Percentiles rank a stretch among this genome's conserved stretches.
Evolutionary conservation across 2,113 vertebrate genomes (phyloP).

Genomic region (Pseudois nayaur): DNA sequence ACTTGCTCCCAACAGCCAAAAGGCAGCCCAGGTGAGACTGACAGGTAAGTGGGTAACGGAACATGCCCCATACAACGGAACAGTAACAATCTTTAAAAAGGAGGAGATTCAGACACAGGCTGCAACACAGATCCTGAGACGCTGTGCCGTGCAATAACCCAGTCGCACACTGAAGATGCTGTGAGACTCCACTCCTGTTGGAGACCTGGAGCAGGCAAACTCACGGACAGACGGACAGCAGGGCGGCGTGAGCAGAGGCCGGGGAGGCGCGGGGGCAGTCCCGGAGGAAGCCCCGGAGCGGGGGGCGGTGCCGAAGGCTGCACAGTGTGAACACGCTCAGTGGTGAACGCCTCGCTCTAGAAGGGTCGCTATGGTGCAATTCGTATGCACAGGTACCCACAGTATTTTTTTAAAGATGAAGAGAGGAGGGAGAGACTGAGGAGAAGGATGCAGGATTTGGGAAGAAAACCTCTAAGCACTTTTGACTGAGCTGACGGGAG

Average conservation of each 20-base stretch:
- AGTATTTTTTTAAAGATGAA: not conserved
- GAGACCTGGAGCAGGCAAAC: not conserved
- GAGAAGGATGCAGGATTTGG: not conserved
- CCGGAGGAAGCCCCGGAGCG: not conserved
- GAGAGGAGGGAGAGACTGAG: not conserved
- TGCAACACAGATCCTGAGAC: not conserved
- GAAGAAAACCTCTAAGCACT: not conserved
- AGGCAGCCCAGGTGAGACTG: not conserved
- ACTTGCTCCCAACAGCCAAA: not conserved
- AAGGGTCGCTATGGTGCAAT: not conserved
- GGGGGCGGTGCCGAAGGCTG: fast-evolving
- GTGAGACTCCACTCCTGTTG: fast-evolving
- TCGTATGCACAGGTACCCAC: not conserved
- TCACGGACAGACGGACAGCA: not conserved
- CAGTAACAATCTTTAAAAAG: not conserved
- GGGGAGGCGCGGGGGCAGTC: fast-evolving
- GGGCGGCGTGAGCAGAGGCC: not conserved
- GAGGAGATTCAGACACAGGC: not conserved
- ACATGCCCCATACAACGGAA: not conserved
- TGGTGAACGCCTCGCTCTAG: not conserved
- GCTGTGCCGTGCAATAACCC: too few species aligned
- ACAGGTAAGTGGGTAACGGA: not conserved
- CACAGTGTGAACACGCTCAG: not conserved
- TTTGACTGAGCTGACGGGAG: not conserved
- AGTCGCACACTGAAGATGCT: not conserved